Conservation (phyloP, 30 jellyfish, hydroid and myxozoan species). For the Aurelia sp. region DNA sequence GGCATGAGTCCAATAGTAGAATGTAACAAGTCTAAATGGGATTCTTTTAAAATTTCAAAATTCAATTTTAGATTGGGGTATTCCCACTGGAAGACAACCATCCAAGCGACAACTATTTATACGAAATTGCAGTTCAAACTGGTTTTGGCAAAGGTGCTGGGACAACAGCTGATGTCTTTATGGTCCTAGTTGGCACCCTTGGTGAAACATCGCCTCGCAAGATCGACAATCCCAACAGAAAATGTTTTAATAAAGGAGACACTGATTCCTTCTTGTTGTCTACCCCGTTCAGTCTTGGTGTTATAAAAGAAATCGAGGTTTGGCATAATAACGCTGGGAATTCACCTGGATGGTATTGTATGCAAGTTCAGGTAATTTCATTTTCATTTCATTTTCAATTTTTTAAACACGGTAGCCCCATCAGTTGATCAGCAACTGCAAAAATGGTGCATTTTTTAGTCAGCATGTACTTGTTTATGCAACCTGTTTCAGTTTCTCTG, state of each 20-base stretch:
- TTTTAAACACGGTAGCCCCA: no score
- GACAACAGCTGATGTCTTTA: constrained; percentile 88
- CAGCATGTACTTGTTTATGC: no score
- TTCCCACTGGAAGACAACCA: constrained; percentile 88
- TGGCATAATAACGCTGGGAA: constrained; percentile 92
- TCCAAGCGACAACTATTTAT: constrained; percentile 83
- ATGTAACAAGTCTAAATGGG: no score
- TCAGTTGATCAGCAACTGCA: no score
- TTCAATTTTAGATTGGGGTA: constrained; percentile 69
- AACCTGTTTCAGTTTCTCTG: no score
- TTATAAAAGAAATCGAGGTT: constrained; percentile 62
- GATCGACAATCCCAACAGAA: constrained; percentile 64
- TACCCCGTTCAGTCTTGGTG: constrained; percentile 91
- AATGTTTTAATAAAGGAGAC: constrained; percentile 84
- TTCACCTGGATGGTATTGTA: constrained; percentile 97
- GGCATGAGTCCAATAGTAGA: no score
- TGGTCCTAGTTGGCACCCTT: constrained; percentile 66
- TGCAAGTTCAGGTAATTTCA: constrained; percentile 87
- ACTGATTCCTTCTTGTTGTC: constrained; percentile 83
- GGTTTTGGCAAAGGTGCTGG: constrained; percentile 80
- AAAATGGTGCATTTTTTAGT: no score
- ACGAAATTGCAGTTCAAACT: constrained; percentile 90
- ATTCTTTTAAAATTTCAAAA: no score
- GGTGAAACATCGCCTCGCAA: constrained; percentile 94
- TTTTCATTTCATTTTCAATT: no score